Evolutionary conservation across 2,113 vertebrate genomes (phyloP).

Genomic region (Tonatia bakeri): DNA sequence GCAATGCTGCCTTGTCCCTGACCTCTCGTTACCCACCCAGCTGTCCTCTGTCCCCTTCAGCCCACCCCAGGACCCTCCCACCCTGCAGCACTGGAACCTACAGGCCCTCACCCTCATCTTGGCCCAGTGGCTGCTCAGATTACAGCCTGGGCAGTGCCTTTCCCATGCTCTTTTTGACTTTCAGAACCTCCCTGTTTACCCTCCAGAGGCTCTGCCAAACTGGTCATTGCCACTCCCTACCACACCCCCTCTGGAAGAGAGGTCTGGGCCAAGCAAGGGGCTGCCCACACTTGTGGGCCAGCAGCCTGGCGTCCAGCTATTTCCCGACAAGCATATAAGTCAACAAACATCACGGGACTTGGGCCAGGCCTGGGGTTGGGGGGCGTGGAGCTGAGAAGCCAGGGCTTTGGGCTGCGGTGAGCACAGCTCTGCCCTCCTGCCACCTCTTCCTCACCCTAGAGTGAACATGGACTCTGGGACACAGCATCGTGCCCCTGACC

Average conservation of each 20-base stretch:
- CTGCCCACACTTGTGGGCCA: constrained; percentile 11
- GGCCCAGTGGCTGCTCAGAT: background rate
- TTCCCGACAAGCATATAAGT: constrained; percentile 41
- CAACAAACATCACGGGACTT: constrained; percentile 36
- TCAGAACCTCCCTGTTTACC: background rate
- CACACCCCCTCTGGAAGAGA: background rate
- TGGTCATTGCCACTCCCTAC: background rate
- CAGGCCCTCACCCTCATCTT: background rate
- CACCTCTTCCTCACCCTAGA: background rate
- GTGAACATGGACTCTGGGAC: background rate
- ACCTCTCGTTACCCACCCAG: background rate
- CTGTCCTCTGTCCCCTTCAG: background rate
- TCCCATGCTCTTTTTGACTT: background rate
- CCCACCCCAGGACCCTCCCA: background rate
- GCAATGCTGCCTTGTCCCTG: too few species aligned
- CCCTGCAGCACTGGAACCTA: background rate
- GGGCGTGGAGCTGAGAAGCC: background rate
- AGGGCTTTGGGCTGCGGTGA: background rate
- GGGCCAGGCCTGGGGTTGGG: background rate
- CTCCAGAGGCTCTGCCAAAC: background rate
- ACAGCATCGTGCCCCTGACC: background rate
- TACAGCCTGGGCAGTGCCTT: background rate
- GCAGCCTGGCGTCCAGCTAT: background rate
- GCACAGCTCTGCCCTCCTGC: background rate
- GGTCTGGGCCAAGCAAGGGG: constrained; percentile 22